Percentiles rank a stretch among this genome's conserved stretches.
phyloP scores from a whole-genome alignment of 2,797 vertebrate genomes.

The Mus minutoides region DNA sequence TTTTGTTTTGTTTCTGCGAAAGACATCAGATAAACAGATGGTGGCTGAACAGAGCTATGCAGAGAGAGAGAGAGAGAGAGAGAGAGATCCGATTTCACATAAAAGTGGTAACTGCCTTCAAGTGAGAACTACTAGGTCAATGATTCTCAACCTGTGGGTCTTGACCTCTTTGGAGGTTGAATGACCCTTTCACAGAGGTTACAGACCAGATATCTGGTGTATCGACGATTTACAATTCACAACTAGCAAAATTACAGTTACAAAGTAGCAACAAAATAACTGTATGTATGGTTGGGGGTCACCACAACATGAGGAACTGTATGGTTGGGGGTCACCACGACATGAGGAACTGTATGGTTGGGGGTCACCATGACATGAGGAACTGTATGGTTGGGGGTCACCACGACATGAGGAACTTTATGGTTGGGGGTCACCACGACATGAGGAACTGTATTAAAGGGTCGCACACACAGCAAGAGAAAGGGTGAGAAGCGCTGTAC shows the following conservation, averaged over 20 bases:
- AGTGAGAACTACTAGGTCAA: neutral
- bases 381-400: neutral
- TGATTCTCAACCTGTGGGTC: neutral
- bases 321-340: neutral
- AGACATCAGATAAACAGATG: neutral
- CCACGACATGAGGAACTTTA: neutral
- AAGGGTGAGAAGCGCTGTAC: neutral
- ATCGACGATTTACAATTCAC: neutral
- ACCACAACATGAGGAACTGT: too few relatives aligned
- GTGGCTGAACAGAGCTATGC: too few relatives aligned
- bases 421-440: neutral
- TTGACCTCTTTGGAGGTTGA: neutral
- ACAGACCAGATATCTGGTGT: neutral
- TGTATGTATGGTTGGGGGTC: neutral
- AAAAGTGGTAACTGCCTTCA: neutral
- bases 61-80: too few relatives aligned
- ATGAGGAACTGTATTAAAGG: neutral
- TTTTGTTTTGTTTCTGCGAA: neutral
- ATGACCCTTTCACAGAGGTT: neutral
- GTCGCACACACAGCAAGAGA: neutral
- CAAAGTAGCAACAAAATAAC: neutral
- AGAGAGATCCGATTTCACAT: neutral
- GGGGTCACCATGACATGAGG: neutral
- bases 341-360: too few relatives aligned
- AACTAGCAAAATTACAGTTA: neutral